Evolutionary conservation across 2,113 vertebrate genomes (phyloP), one percentile per base, ranked within the genome.

Genomic region (Potamarius usumacintae): DNA sequence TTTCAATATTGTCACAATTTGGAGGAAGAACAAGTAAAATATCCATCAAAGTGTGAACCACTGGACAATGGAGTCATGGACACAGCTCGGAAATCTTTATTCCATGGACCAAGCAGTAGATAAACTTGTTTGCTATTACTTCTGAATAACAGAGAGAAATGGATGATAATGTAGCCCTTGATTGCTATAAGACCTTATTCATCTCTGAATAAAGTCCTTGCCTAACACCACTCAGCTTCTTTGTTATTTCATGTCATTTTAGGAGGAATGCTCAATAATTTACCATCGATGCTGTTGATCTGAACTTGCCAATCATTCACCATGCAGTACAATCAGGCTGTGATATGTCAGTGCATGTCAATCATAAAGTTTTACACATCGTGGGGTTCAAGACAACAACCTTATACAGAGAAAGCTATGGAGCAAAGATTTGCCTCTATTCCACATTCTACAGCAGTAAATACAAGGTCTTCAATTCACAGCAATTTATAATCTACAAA

Each of bases 291-390:
- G 20, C 69, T 74, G 83, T 83, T 65, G 48, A 52, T 25, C 22
- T 52, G 42, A 63, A 52, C 60, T 42, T 50, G 62, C 10, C 55
- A 18, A 42, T 72, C 69, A 48, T 50, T 62, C 71, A 63, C 34
- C 18, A 48, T 62, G 34, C 50, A 76, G 72, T 27, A 53, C 76
- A 55, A 78, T 78, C 22, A 78, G 50, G 50, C 76, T 78, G 76
- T n/a, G 52, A 52, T 77, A 22, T n/a, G 48, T 77, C 22, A n/a
- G 76, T 53, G 25, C 5, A 48, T 55, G 76, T 50, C 50, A 78
- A 15, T 78, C 76, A 78, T 22, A 78, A 78, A 78, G 76, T 78
- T 78, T 78, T 55, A 53, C 50, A 53, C 76, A 53, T 27, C 50
- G 0, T 78, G 4, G n/a, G 12, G 5, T 78, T 78, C 22, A 78